Evolutionary conservation across 2,113 vertebrate genomes (phyloP).

Genomic region (Vicugna pacos): DNA sequence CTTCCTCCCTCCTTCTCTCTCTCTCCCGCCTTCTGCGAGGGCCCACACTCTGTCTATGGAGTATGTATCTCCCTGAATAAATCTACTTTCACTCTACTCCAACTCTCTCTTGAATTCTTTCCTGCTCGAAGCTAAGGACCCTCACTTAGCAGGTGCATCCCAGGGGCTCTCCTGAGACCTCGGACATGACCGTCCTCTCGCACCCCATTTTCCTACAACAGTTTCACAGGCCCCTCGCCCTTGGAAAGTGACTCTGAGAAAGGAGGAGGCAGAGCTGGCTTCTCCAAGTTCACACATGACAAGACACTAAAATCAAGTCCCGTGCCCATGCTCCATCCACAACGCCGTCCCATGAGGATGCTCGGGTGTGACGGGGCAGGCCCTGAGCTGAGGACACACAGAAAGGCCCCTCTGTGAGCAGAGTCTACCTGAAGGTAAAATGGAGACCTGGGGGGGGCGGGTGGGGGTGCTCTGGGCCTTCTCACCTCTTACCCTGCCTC

Average conservation of each 20-base stretch:
- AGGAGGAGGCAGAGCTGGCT: background rate
- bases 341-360: fast-evolving
- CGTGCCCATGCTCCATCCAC: background rate
- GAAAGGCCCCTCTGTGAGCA: background rate
- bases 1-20: no score
- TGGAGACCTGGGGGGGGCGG: background rate
- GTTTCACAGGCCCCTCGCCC: background rate
- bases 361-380: background rate
- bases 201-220: no score
- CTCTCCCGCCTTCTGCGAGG: no score
- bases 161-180: no score
- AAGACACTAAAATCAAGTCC: no score
- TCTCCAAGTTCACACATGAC: background rate
- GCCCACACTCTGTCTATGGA: no score
- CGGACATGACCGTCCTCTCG: no score
- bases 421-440: background rate
- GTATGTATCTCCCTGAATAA: no score
- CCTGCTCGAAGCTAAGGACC: no score
- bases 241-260: background rate
- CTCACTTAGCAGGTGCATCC: no score
- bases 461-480: background rate
- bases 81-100: no score
- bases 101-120: no score
- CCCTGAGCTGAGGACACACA: background rate
- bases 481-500: background rate